phyloP scores from a whole-genome alignment of 2,113 vertebrate species.

The Passer montanus region DNA sequence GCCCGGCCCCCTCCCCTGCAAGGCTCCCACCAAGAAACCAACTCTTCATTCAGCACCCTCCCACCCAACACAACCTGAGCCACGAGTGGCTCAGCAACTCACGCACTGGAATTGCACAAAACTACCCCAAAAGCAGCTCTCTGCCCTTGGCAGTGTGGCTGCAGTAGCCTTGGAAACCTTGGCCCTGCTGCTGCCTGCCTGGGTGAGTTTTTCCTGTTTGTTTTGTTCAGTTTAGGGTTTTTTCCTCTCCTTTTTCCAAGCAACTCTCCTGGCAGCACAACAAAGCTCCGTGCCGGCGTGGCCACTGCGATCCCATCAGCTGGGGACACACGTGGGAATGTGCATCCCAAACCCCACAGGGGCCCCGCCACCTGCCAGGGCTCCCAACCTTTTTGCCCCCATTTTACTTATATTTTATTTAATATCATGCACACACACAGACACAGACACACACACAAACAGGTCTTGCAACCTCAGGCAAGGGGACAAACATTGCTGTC shows the following conservation, averaged over 20 bases:
- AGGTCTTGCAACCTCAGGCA: neutral
- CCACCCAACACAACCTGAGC: rapidly evolving
- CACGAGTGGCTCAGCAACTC: rapidly evolving
- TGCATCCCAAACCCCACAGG: rapidly evolving
- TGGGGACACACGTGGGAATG: rapidly evolving
- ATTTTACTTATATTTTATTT: neutral
- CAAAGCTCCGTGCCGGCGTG: rapidly evolving
- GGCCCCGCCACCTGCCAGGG: neutral
- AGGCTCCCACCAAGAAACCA: neutral
- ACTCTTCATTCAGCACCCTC: neutral
- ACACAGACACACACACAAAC: neutral
- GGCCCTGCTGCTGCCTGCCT: rapidly evolving
- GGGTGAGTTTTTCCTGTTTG: neutral
- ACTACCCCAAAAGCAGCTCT: neutral
- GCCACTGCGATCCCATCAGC: neutral
- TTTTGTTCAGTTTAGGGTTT: neutral
- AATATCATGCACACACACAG: neutral
- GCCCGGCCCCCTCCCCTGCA: neutral
- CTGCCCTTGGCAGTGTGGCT: neutral
- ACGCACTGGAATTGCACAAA: rapidly evolving
- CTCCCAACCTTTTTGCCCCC: neutral
- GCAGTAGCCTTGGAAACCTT: constrained; percentile 11
- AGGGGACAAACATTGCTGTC: rapidly evolving
- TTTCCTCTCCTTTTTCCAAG: neutral
- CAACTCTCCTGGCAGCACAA: neutral